Percentiles rank a stretch among this genome's conserved stretches.
Conservation (phyloP, 92 coral and sea anemone genomes). For the Diadumene lineata region DNA sequence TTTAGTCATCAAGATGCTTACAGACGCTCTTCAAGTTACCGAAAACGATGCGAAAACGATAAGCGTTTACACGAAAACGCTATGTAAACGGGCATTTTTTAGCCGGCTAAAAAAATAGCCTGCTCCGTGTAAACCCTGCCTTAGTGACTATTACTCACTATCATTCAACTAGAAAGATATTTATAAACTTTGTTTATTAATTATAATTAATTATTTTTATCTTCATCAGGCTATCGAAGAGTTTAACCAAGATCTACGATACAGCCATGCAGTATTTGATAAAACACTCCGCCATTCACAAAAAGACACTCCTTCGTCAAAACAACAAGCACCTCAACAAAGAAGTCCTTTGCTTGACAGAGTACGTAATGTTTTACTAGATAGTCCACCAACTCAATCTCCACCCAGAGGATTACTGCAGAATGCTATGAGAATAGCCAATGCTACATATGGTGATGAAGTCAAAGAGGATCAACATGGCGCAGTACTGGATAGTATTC, state of each 20-base stretch:
- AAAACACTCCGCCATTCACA: not conserved
- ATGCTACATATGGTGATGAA: not conserved
- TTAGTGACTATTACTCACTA: too few relatives aligned
- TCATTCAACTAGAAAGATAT: too few relatives aligned
- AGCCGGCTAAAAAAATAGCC: too few relatives aligned
- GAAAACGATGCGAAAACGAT: too few relatives aligned
- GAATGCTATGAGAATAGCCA: not conserved
- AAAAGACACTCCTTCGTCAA: conserved; percentile 10
- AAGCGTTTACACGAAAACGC: too few relatives aligned
- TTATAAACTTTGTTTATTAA: too few relatives aligned
- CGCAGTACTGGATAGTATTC: conserved; percentile 10
- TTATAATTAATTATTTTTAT: too few relatives aligned
- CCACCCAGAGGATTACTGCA: not conserved
- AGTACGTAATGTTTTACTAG: conserved; percentile 24
- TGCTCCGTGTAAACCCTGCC: too few relatives aligned
- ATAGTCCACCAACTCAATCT: not conserved
- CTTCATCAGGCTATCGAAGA: conserved; percentile 11
- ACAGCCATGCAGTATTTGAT: conserved; percentile 12
- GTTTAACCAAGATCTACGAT: conserved; percentile 10
- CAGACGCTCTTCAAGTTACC: too few relatives aligned
- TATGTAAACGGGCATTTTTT: too few relatives aligned
- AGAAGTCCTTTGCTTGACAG: conserved; percentile 18
- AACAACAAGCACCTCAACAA: not conserved
- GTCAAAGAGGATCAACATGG: not conserved
- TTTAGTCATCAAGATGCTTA: too few relatives aligned